Evolutionary conservation across 2,113 vertebrate species (phyloP).

Genomic region (Alosa alosa): DNA sequence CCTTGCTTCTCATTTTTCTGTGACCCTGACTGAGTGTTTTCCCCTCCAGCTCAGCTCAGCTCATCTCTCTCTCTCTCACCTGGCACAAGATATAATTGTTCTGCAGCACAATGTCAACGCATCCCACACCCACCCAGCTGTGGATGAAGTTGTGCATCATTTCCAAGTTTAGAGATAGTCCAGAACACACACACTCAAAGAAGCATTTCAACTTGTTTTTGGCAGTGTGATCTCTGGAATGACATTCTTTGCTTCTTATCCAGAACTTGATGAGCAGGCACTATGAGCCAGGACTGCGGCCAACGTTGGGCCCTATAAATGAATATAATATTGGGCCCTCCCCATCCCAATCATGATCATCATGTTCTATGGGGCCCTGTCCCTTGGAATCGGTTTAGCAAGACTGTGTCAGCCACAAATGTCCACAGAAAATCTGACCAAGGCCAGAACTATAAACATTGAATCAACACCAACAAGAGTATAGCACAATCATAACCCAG

Average conservation of each 20-base stretch:
- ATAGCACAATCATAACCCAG: not conserved
- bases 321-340: too few relatives aligned
- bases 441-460: not conserved
- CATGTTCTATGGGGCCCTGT: too few relatives aligned
- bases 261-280: not conserved
- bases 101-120: not conserved
- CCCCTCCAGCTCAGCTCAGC: slow-evolving; percentile 53
- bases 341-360: too few relatives aligned
- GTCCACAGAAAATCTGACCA: not conserved
- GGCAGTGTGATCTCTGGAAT: not conserved
- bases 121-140: not conserved
- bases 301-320: too few relatives aligned
- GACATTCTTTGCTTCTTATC: not conserved
- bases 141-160: not conserved
- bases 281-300: not conserved
- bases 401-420: not conserved
- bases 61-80: not conserved
- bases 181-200: not conserved
- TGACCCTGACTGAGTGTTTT: slow-evolving; percentile 34
- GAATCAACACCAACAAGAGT: not conserved
- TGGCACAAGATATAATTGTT: not conserved
- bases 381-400: not conserved
- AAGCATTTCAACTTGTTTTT: not conserved
- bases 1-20: not conserved
- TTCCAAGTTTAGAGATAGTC: not conserved